These are phyloP conservation scores for Apeira syringaria DNA, from an alignment of 2,888 invertebrate species.

Conservation along the genomic window DNA sequence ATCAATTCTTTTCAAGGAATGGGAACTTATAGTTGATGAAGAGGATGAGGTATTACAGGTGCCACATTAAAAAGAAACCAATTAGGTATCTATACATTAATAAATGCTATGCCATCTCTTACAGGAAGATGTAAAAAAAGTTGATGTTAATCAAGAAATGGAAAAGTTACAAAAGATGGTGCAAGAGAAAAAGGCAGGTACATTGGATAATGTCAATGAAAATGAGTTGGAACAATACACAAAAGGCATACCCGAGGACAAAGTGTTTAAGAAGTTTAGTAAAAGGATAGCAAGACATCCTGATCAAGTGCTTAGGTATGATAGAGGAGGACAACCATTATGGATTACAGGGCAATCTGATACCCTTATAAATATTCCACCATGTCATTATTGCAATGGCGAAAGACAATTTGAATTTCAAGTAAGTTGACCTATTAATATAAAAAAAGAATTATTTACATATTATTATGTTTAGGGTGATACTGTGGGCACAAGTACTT, in stretches of 20 bases:
- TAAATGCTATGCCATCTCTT: too few relatives aligned
- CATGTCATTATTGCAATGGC: conserved; percentile 89
- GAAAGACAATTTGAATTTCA: conserved; percentile 95
- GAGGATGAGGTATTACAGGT: conserved; percentile 72
- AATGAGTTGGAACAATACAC: conserved; percentile 89
- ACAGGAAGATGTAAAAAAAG: conserved; percentile 61
- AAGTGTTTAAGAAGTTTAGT: conserved; percentile 90
- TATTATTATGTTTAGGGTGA: too few relatives aligned
- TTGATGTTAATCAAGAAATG: conserved; percentile 77
- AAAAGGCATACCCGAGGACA: conserved; percentile 85
- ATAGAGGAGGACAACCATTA: conserved; percentile 90
- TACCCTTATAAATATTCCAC: conserved; percentile 83
- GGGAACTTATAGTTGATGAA: conserved; percentile 83
- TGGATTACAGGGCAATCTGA: conserved; percentile 88
- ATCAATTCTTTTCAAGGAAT: conserved; percentile 84
- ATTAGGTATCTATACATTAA: too few relatives aligned
- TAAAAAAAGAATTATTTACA: too few relatives aligned
- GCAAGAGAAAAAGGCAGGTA: conserved; percentile 84
- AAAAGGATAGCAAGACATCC: conserved; percentile 87
- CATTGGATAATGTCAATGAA: conserved; percentile 85
- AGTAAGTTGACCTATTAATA: conserved; percentile 70
- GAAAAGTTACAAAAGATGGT: conserved; percentile 74
- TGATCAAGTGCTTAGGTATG: conserved; percentile 92
- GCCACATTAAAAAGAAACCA: too few relatives aligned
- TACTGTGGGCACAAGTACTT: too few relatives aligned